Conservation (phyloP, 1,140 invertebrate genomes). For the Pseudomyrmex gracilis region DNA sequence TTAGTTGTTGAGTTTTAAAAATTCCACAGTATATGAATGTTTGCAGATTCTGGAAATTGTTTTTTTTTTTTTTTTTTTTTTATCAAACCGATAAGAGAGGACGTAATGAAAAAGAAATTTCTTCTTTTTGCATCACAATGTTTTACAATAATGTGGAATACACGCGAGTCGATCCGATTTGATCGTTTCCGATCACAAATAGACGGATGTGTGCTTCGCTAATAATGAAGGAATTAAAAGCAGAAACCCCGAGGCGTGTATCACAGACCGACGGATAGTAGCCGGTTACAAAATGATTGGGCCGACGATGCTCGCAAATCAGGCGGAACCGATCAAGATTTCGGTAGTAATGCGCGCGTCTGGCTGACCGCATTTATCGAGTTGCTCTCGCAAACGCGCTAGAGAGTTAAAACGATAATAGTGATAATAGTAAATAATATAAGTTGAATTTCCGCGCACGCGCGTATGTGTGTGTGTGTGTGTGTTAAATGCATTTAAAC, state of each 20-base stretch:
- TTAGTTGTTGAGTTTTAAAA: too few species aligned
- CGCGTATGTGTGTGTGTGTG: too few species aligned
- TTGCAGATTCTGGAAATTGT: too few species aligned
- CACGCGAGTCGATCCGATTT: not conserved
- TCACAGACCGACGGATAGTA: not conserved
- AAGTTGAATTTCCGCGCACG: too few species aligned
- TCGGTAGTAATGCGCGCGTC: not conserved
- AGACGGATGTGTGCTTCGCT: not conserved
- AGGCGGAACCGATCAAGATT: constrained; percentile 22
- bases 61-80: too few species aligned
- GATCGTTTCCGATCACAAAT: not conserved
- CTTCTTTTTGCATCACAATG: not conserved
- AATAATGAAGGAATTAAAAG: constrained; percentile 48
- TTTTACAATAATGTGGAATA: not conserved
- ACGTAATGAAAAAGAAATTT: not conserved
- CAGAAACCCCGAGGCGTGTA: not conserved
- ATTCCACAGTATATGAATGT: too few species aligned
- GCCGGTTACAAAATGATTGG: constrained; percentile 9
- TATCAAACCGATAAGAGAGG: too few species aligned
- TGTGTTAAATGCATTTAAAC: too few species aligned
- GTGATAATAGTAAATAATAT: too few species aligned
- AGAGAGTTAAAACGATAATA: not conserved
- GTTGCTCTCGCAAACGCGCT: not conserved
- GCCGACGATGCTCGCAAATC: constrained; percentile 14
- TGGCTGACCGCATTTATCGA: constrained; percentile 14